Conservation (phyloP, 1,140 invertebrate genomes). For the Forficula auricularia region DNA sequence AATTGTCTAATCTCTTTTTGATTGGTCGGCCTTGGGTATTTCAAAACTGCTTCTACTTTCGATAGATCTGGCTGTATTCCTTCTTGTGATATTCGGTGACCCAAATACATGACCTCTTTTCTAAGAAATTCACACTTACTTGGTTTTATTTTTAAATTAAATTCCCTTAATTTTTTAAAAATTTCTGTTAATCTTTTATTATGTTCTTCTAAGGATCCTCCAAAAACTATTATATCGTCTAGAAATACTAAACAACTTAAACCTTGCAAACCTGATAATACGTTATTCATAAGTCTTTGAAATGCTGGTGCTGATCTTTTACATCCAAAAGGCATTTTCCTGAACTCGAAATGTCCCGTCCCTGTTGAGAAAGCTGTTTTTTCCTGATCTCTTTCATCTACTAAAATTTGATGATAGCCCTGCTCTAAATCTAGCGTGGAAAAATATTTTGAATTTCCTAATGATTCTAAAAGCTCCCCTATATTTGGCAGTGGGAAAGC, state of each 20-base stretch:
- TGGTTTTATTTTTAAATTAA: constrained; percentile 13
- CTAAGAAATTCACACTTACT: constrained; percentile 14
- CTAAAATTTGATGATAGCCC: constrained; percentile 28
- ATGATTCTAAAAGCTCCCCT: constrained; percentile 26
- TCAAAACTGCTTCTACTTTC: constrained; percentile 16
- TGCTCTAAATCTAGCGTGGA: constrained; percentile 28
- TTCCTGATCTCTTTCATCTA: constrained; percentile 17
- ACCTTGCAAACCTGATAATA: constrained; percentile 17
- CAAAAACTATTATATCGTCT: constrained; percentile 17
- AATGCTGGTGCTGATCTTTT: constrained; percentile 18
- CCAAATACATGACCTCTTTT: constrained; percentile 12
- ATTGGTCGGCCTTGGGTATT: constrained; percentile 18
- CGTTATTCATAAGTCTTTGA: constrained; percentile 23
- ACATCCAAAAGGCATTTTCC: constrained; percentile 19
- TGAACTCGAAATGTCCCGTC: constrained; percentile 18
- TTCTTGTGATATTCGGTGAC: constrained; percentile 11
- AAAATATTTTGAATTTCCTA: constrained; percentile 29
- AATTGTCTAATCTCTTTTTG: constrained; percentile 18
- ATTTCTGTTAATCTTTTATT: constrained; percentile 7
- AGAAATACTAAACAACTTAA: constrained; percentile 18
- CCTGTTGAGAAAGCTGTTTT: constrained; percentile 21
- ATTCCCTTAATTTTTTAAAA: constrained; percentile 8
- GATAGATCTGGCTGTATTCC: constrained; percentile 13
- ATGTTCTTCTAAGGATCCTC: not conserved
- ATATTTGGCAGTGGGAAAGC: constrained; percentile 34